Conservation (phyloP, 2,113 vertebrate genomes). For the Sylvietta virens region DNA sequence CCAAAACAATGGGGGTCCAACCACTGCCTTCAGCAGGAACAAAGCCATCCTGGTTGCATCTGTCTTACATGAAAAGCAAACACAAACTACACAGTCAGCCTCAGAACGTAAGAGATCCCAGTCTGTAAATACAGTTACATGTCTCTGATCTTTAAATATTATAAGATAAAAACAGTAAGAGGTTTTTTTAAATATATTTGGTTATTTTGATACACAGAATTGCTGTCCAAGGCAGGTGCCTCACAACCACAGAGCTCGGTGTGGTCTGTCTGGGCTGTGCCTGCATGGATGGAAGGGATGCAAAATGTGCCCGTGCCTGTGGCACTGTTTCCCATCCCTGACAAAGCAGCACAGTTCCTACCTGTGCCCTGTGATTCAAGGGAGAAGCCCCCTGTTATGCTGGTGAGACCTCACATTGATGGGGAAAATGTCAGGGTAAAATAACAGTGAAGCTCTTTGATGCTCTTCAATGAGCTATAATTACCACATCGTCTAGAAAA, state of each 20-base stretch:
- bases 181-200: neutral
- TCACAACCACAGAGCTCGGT: neutral
- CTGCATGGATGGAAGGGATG: neutral
- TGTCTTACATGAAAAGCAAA: neutral
- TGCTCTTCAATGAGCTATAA: constrained; percentile 4
- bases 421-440: neutral
- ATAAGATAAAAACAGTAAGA: neutral
- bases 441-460: neutral
- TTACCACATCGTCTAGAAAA: constrained; percentile 2
- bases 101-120: neutral
- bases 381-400: neutral
- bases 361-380: neutral
- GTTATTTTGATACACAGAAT: neutral
- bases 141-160: neutral
- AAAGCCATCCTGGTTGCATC: neutral
- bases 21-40: neutral
- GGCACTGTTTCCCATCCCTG: neutral
- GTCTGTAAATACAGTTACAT: neutral
- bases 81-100: neutral
- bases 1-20: neutral
- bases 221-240: neutral
- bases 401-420: neutral
- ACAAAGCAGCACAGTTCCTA: neutral
- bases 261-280: neutral
- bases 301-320: neutral